Evolutionary conservation across 2,888 invertebrate species (phyloP), one percentile per base, ranked within the genome.

Genomic region (Calameuta pallipes): DNA sequence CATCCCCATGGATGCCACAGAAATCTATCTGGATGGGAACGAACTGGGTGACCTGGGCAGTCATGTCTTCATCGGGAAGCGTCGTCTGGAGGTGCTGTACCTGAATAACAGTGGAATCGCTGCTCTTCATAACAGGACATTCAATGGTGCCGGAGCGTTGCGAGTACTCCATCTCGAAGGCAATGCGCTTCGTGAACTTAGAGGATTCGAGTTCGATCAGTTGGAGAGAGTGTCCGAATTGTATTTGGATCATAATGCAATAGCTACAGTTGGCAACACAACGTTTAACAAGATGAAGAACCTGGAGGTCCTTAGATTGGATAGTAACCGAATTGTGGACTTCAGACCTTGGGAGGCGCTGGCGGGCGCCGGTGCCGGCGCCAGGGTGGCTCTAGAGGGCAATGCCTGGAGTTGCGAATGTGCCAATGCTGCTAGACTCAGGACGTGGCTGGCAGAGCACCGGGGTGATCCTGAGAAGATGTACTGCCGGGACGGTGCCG

Each of bases 1-100:
- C 90, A 95, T 97, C 88, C 97, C 97, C 80, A 97, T 97, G 96
- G 97, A 97, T 92, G 96, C 97, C 86, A 97, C 97, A 86, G 96
- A 96, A 92, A 95, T 97, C 88, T 96, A 96, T 92, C 93, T 97
- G 88, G 96, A 97, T 91, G 97, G 96, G 82, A 96, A 97, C 92
- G 93, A 95, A 90, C 93, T 97, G 82, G 95, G 95, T 84, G 95
- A 95, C 88, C 93, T 97, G 83, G 95, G 95, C 87, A 96, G 96
- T 92, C 96, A 97, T 93, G 95, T 96, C 89, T 97, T 97, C 92
- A 96, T 97, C 90, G 97, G 96, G 81, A 96, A 96, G 92, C 96
- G 96, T 92, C 95, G 96, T 91, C 92, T 97, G 83, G 95, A 95
- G 92, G 94, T 95, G 85, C 93, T 97, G 84, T 96, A 94, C 92